Conservation (phyloP, 2,888 invertebrate genomes). For the Drosophila mettleri region DNA sequence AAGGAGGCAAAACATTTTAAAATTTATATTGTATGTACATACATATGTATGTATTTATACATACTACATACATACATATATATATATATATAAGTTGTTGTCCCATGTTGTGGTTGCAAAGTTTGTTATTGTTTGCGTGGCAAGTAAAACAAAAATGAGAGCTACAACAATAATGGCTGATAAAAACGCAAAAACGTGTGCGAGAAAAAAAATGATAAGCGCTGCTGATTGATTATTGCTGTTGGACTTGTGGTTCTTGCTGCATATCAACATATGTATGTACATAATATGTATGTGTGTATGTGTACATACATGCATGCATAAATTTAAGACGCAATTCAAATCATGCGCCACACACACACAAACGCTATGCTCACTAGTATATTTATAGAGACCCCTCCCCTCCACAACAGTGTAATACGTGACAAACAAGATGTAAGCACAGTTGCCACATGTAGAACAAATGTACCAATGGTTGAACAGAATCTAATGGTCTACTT, state of each 20-base stretch:
- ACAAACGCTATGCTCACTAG: background rate
- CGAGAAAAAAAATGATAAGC: constrained; percentile 41
- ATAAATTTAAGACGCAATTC: constrained; percentile 17
- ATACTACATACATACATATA: background rate
- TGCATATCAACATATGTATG: background rate
- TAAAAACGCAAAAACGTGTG: constrained; percentile 47
- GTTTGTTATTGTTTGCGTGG: constrained; percentile 52
- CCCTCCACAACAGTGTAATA: constrained; percentile 39
- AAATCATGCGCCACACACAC: background rate
- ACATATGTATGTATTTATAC: background rate
- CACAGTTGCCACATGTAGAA: constrained; percentile 8
- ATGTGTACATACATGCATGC: background rate
- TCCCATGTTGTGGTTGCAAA: constrained; percentile 14
- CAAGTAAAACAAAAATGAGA: constrained; percentile 13
- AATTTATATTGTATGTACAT: background rate
- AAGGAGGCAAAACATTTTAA: constrained; percentile 18
- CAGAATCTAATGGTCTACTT: background rate
- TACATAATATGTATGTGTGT: no score
- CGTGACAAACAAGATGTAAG: constrained; percentile 56
- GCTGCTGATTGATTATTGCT: constrained; percentile 4
- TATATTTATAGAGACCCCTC: constrained; percentile 31
- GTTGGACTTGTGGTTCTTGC: constrained; percentile 1
- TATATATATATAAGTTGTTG: background rate
- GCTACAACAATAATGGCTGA: constrained; percentile 24
- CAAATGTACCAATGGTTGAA: constrained; percentile 1